Base-by-base conservation (phyloP, 2,797 vertebrate species). In the Linurgus olivaceus region DNA sequence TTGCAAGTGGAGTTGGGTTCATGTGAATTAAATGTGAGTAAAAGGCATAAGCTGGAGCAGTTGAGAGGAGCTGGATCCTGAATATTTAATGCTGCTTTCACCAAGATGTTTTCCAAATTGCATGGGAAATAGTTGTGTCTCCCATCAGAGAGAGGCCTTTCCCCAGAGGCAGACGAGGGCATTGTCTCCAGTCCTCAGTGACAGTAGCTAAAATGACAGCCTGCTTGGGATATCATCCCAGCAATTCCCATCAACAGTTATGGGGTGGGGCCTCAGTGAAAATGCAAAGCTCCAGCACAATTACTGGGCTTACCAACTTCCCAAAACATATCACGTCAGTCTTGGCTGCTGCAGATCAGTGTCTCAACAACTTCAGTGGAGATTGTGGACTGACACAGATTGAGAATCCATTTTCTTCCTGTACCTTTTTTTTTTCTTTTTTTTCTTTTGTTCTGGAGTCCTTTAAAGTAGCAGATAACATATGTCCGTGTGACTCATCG, bases 401-500 rank as follows among this genome's bases (percentile, higher is more conserved):
- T 66, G 71, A 84, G 44, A 58, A 93, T 35, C 48, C 71, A 10
- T 4, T 79, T 67, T 72, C 75, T 61, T 24, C 20, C 21, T 35
- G 17, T 55, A 55, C 62, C 16, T 86, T 7, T 13, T 38, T 6
- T 55, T 55, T 55, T 67, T n/a, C 14, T 68, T 58, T 54, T 73
- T 71, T 52, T 40, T 17, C 51, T 76, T 65, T 82, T 86, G 31
- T 85, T 93, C 63, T 77, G 67, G 47, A 73, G 31, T 55, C 63
- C 76, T 92, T 76, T 71, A 52, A 74, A 94, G 81, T 70, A 87
- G 45, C 59, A 82, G 67, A 24, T 73, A 54, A 61, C 68, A 44
- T 71, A 84, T 1, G 26, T 79, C 51, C 26, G 9, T 1, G 11
- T 94, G 93, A 95, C 77, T 97, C 96, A 96, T 31, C 0, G 1